Evolutionary conservation across 2,797 vertebrate genomes (phyloP).

Genomic region (Thalassophryne amazonica): DNA sequence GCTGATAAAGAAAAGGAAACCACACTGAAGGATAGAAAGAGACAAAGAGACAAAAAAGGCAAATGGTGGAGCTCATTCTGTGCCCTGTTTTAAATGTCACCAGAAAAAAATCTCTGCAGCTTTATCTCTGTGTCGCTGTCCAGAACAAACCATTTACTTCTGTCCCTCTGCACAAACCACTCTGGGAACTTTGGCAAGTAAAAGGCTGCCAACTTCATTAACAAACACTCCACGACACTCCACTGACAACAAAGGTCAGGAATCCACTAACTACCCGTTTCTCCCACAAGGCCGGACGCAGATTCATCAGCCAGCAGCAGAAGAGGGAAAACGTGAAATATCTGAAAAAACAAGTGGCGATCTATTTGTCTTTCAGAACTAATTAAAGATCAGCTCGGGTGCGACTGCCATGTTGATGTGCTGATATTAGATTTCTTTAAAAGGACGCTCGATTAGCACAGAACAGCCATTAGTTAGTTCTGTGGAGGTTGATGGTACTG

Average conservation of each 20-base stretch:
- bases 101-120: not conserved
- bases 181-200: not conserved
- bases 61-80: not conserved
- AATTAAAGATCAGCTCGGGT: not conserved
- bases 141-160: not conserved
- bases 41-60: not conserved
- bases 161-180: not conserved
- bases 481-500: not conserved
- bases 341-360: not conserved
- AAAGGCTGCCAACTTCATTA: constrained; percentile 46
- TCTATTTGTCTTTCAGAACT: not conserved
- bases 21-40: not conserved
- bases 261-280: constrained; percentile 34
- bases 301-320: constrained; percentile 7
- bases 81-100: not conserved
- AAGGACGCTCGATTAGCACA: not conserved
- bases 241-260: constrained; percentile 33
- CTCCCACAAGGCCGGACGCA: constrained; percentile 1
- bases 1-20: not conserved
- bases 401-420: not conserved
- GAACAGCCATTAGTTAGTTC: constrained; percentile 15
- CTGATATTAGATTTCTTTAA: constrained; percentile 21
- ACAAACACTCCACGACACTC: constrained; percentile 16
- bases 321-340: not conserved
- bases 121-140: not conserved